Percentiles rank a stretch among this genome's conserved stretches.
phyloP scores from a whole-genome alignment of 23 tunicate genomes.

The Ascidia mentula region DNA sequence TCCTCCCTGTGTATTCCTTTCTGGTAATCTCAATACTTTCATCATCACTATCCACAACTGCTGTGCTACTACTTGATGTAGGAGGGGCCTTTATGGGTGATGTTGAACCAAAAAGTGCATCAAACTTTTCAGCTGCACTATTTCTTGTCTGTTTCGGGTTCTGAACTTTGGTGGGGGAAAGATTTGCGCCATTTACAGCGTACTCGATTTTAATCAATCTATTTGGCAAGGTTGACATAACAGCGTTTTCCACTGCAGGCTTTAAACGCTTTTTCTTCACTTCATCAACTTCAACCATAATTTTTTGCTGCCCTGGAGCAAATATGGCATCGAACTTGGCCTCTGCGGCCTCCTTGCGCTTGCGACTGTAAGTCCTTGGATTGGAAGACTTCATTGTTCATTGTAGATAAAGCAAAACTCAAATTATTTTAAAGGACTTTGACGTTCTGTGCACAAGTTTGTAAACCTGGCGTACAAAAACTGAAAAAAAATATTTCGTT shows the following conservation, averaged over 20 bases:
- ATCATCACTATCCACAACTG: slow-evolving; percentile 8
- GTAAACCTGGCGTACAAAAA: too few species aligned
- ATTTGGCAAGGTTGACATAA: background rate
- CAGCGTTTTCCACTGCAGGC: background rate
- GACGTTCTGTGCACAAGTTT: too few species aligned
- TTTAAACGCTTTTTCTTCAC: background rate
- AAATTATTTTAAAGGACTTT: too few species aligned
- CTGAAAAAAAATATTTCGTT: too few species aligned
- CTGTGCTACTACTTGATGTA: background rate
- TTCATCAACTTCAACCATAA: background rate
- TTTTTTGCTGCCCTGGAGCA: slow-evolving; percentile 1
- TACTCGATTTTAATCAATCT: background rate
- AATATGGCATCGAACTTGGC: slow-evolving; percentile 73
- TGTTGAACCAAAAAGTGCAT: slow-evolving; percentile 12
- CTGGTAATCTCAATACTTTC: slow-evolving; percentile 19
- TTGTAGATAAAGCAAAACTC: background rate
- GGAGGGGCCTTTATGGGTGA: background rate
- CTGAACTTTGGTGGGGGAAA: background rate
- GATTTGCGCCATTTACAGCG: background rate
- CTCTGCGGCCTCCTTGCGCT: slow-evolving; percentile 68
- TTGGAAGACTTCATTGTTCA: slow-evolving; percentile 33
- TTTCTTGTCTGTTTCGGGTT: background rate
- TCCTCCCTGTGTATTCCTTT: background rate
- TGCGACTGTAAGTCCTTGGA: slow-evolving; percentile 56
- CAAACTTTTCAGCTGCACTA: slow-evolving; percentile 22